These are phyloP conservation scores for Stratiolaelaps scimitus DNA, from an alignment of 1,140 invertebrate species.

Conservation along the genomic window DNA sequence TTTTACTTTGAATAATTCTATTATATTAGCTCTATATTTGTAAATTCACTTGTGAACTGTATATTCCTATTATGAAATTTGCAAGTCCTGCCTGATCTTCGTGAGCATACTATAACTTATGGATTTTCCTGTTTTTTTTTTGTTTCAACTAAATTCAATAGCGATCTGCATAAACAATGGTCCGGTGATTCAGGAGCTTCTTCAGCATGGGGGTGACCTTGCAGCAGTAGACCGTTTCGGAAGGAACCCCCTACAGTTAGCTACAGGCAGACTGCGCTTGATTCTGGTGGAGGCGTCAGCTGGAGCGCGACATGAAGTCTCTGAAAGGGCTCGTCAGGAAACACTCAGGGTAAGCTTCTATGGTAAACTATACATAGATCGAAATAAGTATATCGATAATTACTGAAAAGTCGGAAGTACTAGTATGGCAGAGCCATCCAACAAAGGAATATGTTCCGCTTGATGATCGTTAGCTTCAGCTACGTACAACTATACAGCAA, in stretches of 20 bases:
- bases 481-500: too few relatives aligned
- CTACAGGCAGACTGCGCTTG: background rate
- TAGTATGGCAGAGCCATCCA: too few relatives aligned
- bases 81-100: background rate
- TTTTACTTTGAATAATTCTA: background rate
- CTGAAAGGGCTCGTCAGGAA: slow-evolving; percentile 6
- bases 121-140: background rate
- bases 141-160: background rate
- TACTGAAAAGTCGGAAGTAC: too few relatives aligned
- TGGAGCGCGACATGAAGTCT: background rate
- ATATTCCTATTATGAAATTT: background rate
- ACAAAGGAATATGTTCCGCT: too few relatives aligned
- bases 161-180: slow-evolving; percentile 12
- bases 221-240: background rate
- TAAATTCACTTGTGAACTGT: background rate
- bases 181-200: background rate
- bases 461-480: too few relatives aligned
- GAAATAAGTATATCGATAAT: too few relatives aligned
- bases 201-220: slow-evolving; percentile 1
- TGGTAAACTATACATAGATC: too few relatives aligned
- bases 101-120: background rate
- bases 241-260: slow-evolving; percentile 3
- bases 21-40: background rate
- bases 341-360: background rate
- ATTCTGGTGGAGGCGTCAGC: background rate